Evolutionary conservation across 2,888 invertebrate genomes (phyloP).

Genomic region (Perizoma flavofasciatum): DNA sequence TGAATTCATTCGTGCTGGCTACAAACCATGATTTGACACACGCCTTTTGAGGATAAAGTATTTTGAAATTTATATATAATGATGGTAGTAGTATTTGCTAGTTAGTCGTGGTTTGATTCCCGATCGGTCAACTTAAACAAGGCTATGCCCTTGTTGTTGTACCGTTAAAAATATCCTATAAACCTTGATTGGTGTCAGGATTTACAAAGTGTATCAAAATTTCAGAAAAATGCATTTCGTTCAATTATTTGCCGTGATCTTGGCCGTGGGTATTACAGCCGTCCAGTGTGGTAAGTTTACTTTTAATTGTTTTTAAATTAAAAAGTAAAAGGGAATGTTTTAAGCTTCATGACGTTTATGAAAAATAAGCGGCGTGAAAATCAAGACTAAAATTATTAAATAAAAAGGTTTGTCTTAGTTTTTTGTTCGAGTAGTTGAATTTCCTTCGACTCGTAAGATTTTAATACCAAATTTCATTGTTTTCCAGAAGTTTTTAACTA

Average conservation of each 20-base stretch:
- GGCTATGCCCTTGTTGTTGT: conserved; percentile 45
- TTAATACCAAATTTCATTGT: too few species aligned
- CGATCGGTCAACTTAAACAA: conserved; percentile 39
- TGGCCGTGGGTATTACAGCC: conserved; percentile 6
- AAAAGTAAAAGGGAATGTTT: neutral
- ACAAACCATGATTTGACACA: too few species aligned
- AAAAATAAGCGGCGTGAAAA: too few species aligned
- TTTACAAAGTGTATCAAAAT: conserved; percentile 25
- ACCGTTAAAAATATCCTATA: conserved; percentile 34
- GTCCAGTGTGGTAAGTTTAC: conserved; percentile 25
- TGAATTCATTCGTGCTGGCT: too few species aligned
- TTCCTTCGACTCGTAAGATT: too few species aligned
- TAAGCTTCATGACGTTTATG: neutral
- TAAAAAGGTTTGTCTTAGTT: too few species aligned
- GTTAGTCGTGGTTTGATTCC: conserved; percentile 30
- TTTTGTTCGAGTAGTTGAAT: too few species aligned
- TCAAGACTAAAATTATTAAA: too few species aligned
- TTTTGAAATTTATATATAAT: conserved; percentile 6
- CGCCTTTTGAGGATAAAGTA: neutral
- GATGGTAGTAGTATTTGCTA: neutral
- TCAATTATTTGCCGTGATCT: conserved; percentile 1
- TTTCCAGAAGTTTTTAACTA: too few species aligned
- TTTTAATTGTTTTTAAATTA: neutral
- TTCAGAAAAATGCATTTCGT: conserved; percentile 27
- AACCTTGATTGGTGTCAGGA: conserved; percentile 43